These are phyloP conservation scores for Drosophila cognata DNA, from an alignment of 2,888 invertebrate genomes.

Conservation along the genomic window DNA sequence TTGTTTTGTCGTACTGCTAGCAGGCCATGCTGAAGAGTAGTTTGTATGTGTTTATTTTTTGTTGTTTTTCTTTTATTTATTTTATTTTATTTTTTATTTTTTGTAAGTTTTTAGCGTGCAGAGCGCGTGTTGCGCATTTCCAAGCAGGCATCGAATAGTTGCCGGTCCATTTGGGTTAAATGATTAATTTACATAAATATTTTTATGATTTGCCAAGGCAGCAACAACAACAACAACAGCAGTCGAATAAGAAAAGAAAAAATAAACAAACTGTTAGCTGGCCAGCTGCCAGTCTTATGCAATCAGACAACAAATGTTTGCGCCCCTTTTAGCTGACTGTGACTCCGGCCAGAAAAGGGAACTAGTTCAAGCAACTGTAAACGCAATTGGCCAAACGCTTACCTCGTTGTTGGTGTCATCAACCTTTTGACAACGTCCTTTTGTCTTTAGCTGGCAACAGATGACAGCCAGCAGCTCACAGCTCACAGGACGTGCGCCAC, in stretches of 20 bases:
- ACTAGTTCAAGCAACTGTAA: slow-evolving; percentile 81
- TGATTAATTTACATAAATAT: slow-evolving; percentile 81
- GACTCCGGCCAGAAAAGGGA: slow-evolving; percentile 44
- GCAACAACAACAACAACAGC: slow-evolving; percentile 34
- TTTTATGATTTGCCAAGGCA: slow-evolving; percentile 78
- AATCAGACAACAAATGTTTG: slow-evolving; percentile 62
- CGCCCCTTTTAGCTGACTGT: slow-evolving; percentile 50
- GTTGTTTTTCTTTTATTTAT: slow-evolving; percentile 16
- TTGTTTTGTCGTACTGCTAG: slow-evolving; percentile 60
- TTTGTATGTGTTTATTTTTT: slow-evolving; percentile 1
- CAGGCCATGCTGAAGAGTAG: slow-evolving; percentile 46
- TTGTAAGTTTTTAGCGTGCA: slow-evolving; percentile 42
- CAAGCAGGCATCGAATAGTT: slow-evolving; percentile 66
- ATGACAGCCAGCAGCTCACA: slow-evolving; percentile 60
- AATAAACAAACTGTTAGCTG: slow-evolving; percentile 32
- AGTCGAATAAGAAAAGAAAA: slow-evolving; percentile 16
- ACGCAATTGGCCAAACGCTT: slow-evolving; percentile 58
- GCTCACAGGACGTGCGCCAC: slow-evolving; percentile 69
- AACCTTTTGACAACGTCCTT: slow-evolving; percentile 73
- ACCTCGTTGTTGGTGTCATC: slow-evolving; percentile 64
- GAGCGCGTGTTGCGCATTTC: slow-evolving; percentile 79
- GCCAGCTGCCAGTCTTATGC: slow-evolving; percentile 77
- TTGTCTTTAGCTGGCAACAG: slow-evolving; percentile 69
- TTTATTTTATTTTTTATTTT: slow-evolving; percentile 2
- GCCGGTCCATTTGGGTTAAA: slow-evolving; percentile 78